Evolutionary conservation across 2,888 invertebrate genomes (phyloP), one percentile per base, ranked within the genome.

Genomic region (Doris montereyensis): DNA sequence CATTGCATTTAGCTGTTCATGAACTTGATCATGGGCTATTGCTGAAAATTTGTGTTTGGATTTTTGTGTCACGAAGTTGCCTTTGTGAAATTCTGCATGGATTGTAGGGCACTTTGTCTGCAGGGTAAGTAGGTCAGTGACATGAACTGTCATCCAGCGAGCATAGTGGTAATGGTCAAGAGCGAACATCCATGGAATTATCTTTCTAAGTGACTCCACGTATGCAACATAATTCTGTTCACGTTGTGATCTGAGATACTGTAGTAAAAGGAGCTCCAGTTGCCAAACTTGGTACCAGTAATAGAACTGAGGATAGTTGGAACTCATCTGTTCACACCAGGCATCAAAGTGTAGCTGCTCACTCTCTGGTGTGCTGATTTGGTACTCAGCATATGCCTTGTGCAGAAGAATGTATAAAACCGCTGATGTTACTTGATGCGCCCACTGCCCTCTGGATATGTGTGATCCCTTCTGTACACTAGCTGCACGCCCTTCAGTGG

Each of bases 391-490:
- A 57, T 17, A 72, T 10, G 72, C 57, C 4, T 52, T 1, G n/a
- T 28, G 62, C 8, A 17, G 4, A n/a, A 65, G 35, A 10, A 75
- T 75, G 24, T 24, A 62, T 41, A 75, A 26, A 1, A 28, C 75
- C 2, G 62, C 62, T 34, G 75, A 60, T 32, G 75, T 75, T 4
- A 75, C 26, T 17, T 75, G 75, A 21, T 75, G 75, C 10, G 65
- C 65, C 8, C 1, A 28, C 10, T 41, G 30, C 0, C 35, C 21
- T 26, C 65, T 76, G 17, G 76, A 13, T 1, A 76, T 2, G 26
- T 73, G 73, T 88, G 81, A 84, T 86, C 24, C 78, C 84, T 52
- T 85, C 67, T 1, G 87, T 76, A 65, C 79, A 79, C n/a, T n/a
- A n/a, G n/a, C n/a, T n/a, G n/a, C n/a, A n/a, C n/a, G n/a, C n/a